phyloP scores from a whole-genome alignment of 2,888 invertebrate species.

The Scaptomyza caliginosa region DNA sequence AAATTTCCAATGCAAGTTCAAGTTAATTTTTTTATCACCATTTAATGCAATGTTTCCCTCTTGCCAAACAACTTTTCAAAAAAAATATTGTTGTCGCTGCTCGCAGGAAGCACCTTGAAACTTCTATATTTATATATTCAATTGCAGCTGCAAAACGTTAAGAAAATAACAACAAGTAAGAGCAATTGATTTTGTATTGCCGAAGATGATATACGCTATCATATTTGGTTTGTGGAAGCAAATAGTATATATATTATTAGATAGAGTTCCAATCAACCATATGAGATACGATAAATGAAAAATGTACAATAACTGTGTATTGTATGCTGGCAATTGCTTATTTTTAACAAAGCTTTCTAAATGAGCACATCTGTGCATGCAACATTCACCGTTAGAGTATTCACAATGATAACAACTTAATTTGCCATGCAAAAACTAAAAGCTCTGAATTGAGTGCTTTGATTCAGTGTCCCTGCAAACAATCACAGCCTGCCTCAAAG shows the following conservation, averaged over 20 bases:
- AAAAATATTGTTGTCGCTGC: slow-evolving; percentile 45
- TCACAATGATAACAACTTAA: slow-evolving; percentile 51
- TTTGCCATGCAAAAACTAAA: slow-evolving; percentile 32
- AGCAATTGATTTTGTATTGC: slow-evolving; percentile 2
- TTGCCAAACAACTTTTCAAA: slow-evolving; percentile 69
- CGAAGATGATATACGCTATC: slow-evolving; percentile 1
- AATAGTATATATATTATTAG: too few relatives aligned
- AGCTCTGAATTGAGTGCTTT: slow-evolving; percentile 39
- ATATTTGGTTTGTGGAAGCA: not conserved
- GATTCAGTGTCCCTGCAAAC: slow-evolving; percentile 42
- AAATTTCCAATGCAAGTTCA: slow-evolving; percentile 75
- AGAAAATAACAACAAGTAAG: slow-evolving; percentile 11
- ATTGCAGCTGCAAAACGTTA: slow-evolving; percentile 42
- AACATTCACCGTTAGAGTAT: not conserved
- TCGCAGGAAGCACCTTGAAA: slow-evolving; percentile 82
- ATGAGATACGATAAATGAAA: too few relatives aligned
- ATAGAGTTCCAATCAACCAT: too few relatives aligned
- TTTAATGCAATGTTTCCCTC: slow-evolving; percentile 59
- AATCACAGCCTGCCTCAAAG: slow-evolving; percentile 52
- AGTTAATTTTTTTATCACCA: slow-evolving; percentile 68
- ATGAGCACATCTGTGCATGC: too few relatives aligned
- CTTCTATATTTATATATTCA: slow-evolving; percentile 73
- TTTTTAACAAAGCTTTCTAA: too few relatives aligned
- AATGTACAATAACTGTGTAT: too few relatives aligned
- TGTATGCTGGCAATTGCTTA: too few relatives aligned